Conservation (phyloP, 2,113 vertebrate species). For the Protobothrops flavoviridis region DNA sequence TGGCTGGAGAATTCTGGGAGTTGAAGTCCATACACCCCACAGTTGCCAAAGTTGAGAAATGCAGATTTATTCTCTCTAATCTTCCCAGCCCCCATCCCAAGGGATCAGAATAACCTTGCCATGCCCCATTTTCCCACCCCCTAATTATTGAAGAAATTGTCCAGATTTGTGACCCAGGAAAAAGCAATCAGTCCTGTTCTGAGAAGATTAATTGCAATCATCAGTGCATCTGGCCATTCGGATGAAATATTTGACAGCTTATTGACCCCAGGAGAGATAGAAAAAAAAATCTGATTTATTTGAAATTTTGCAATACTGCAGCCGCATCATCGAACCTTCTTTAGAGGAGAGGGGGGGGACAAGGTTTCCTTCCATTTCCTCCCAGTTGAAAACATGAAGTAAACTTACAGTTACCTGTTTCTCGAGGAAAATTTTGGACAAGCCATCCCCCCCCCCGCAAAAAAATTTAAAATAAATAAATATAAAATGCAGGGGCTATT, state of each 20-base stretch:
- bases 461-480: neutral
- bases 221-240: conserved; percentile 57
- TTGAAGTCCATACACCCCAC: neutral
- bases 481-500: conserved; percentile 47
- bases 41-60: neutral
- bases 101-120: neutral
- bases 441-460: neutral
- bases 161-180: neutral
- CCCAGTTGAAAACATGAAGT: conserved; percentile 56
- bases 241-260: conserved; percentile 63
- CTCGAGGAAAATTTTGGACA: conserved; percentile 45
- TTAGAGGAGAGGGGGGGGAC: conserved; percentile 41
- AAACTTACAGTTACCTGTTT: conserved; percentile 52
- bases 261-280: conserved; percentile 53
- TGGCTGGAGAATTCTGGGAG: neutral
- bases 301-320: conserved; percentile 53
- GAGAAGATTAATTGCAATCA: conserved; percentile 62
- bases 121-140: neutral
- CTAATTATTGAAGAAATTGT: neutral
- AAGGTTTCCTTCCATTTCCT: conserved; percentile 1
- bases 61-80: neutral
- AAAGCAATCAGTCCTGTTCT: conserved; percentile 32
- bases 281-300: conserved; percentile 55
- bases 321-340: conserved; percentile 35
- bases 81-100: neutral